Base-by-base conservation (phyloP, 2,113 vertebrate genomes). In the Orthochromis indermauri region DNA sequence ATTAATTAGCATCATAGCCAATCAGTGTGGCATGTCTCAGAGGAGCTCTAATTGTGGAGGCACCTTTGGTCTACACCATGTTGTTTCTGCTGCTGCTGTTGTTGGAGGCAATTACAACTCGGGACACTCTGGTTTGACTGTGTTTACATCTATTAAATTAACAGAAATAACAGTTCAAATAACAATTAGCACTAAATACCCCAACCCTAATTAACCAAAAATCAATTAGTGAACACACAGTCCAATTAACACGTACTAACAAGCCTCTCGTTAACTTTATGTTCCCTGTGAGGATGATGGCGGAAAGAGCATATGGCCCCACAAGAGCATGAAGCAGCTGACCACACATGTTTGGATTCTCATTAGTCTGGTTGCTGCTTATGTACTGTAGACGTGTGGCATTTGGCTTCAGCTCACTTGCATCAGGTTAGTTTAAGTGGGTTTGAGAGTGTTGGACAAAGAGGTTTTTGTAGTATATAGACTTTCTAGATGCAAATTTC, bases 161-260 rank as follows among this genome's bases (percentile, higher is more conserved):
- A 88, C 54, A 90, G 42, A 89, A 49, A 82, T 49, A 85, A 81
- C 86, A 94, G 91, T 94, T 87, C 94, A 71, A 28, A 80, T 42
- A 78, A 71, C 84, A 91, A 91, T 93, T 89, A 94, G 47, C 61
- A 83, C 81, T 5, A 78, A 68, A 84, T 26, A 42, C 10, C 26
- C 16, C 17, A 45, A 73, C 47, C 4, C 37, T 84, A 91, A 92
- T 97, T 97, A 97, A 95, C 94, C 92, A 66, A 92, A 95, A 86
- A 97, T 97, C 96, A 98, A 98, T 98, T 98, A 98, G 93, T 91
- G 90, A 96, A 94, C 95, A 96, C 95, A 94, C 96, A 96, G 95
- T 94, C 95, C 97, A 98, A 98, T 98, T 97, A 98, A 96, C 97
- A 96, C 96, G 96, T 96, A 95, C 93, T 97, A 97, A 98, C 96